Evolutionary conservation across 2,797 vertebrate genomes (phyloP).

Genomic region (Sebastes hubbsi): DNA sequence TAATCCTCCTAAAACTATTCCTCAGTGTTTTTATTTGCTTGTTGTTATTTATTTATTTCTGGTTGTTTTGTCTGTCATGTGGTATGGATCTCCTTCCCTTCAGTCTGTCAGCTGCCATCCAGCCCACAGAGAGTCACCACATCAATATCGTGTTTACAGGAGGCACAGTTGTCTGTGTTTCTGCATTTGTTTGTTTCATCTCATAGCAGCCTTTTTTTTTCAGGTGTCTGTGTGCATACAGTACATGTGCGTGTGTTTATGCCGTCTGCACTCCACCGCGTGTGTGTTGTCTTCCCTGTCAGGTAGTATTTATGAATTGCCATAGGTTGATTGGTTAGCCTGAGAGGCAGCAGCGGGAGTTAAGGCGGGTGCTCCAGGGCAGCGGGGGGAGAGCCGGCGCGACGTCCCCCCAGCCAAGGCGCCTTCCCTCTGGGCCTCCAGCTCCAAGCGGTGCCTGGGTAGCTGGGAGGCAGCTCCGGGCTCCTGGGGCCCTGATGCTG

Average conservation of each 20-base stretch:
- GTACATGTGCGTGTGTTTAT: slow-evolving; percentile 3
- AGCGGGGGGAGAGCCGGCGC: slow-evolving; percentile 31
- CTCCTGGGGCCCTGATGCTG: slow-evolving; percentile 44
- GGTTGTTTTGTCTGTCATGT: slow-evolving; percentile 7
- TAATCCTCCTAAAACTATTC: not conserved
- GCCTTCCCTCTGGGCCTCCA: slow-evolving; percentile 59
- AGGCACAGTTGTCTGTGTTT: slow-evolving; percentile 33
- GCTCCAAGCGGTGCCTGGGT: slow-evolving; percentile 53
- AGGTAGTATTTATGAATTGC: slow-evolving; percentile 43
- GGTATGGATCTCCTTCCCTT: slow-evolving; percentile 13
- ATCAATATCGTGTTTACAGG: slow-evolving; percentile 37
- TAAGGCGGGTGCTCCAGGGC: slow-evolving; percentile 58
- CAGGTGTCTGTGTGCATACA: slow-evolving; percentile 6
- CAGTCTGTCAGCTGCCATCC: slow-evolving; percentile 27
- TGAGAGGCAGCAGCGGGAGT: slow-evolving; percentile 52
- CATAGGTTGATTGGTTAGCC: slow-evolving; percentile 61
- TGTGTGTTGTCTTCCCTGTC: slow-evolving; percentile 41
- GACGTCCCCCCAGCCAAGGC: slow-evolving; percentile 36
- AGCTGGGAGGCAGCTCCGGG: slow-evolving; percentile 56
- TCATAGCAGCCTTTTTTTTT: not conserved
- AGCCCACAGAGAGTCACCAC: slow-evolving; percentile 23
- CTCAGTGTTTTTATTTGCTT: not conserved
- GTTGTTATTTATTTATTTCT: not conserved
- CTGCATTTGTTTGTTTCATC: slow-evolving; percentile 49
- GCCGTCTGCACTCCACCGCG: not conserved